Percentiles rank a stretch among this genome's conserved stretches.
Conservation (phyloP, 2,797 vertebrate genomes). For the Hyperoplus immaculatus region DNA sequence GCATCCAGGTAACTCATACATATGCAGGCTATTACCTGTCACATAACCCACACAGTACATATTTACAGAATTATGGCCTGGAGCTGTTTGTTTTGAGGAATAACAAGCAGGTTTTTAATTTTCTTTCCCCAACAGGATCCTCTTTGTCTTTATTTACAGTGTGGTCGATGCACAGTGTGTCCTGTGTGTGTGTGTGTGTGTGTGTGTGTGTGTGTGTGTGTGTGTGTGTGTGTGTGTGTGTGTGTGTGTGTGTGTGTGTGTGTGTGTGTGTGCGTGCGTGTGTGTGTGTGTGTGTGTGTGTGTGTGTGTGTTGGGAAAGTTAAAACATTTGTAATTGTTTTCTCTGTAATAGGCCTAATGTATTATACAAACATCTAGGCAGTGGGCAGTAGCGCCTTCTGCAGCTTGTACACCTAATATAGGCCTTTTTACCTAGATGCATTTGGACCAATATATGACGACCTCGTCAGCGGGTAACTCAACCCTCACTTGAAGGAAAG, state of each 20-base stretch:
- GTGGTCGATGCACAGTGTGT: neutral
- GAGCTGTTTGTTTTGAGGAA: neutral
- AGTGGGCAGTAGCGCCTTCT: neutral
- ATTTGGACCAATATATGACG: conserved; percentile 18
- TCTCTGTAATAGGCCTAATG: too few species aligned
- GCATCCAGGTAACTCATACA: neutral
- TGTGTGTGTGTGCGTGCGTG: neutral
- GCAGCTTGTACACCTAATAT: neutral
- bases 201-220: neutral
- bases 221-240: neutral
- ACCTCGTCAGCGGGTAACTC: conserved; percentile 34
- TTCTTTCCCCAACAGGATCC: neutral
- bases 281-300: neutral
- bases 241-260: neutral
- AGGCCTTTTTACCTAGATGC: neutral
- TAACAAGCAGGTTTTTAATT: neutral
- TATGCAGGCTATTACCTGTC: neutral
- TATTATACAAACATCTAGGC: neutral
- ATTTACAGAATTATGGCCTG: neutral
- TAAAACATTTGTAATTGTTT: too few species aligned
- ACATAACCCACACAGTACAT: neutral
- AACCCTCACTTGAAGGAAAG: conserved; percentile 35
- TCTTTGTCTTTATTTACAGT: neutral
- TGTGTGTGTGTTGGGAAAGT: neutral
- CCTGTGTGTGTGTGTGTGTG: neutral